These are phyloP conservation scores for Pan troglodytes DNA, from an alignment of 2,113 vertebrate species.

Conservation along the genomic window DNA sequence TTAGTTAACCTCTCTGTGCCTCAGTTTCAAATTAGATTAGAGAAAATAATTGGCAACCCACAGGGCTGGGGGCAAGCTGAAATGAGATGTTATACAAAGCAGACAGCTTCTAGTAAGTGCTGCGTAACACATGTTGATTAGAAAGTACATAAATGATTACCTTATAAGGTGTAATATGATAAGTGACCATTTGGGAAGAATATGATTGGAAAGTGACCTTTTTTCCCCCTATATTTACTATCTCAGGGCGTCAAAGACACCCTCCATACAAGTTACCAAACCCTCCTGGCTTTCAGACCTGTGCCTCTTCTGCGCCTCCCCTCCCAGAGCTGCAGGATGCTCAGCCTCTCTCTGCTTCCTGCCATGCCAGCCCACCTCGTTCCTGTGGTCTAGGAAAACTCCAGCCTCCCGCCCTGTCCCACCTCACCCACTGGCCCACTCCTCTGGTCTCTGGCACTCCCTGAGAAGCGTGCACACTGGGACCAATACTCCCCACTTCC, in stretches of 20 bases:
- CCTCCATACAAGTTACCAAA: background rate
- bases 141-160: fast-evolving
- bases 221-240: background rate
- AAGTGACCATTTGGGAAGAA: background rate
- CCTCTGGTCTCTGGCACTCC: background rate
- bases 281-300: background rate
- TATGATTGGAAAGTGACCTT: too few species aligned
- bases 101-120: fast-evolving
- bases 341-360: background rate
- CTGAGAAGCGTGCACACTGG: too few species aligned
- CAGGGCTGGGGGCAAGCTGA: background rate
- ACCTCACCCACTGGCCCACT: fast-evolving
- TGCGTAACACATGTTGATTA: fast-evolving
- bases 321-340: background rate
- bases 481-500: too few species aligned
- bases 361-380: background rate
- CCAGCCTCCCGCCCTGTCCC: background rate
- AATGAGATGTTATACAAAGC: fast-evolving
- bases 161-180: fast-evolving
- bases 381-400: background rate
- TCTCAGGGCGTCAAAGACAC: background rate
- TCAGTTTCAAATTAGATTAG: background rate
- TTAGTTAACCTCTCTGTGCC: background rate
- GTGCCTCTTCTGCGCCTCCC: background rate
- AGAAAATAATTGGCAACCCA: background rate